These are phyloP conservation scores for Xiphophorus couchianus DNA, from an alignment of 2,113 vertebrate genomes.

Conservation along the genomic window DNA sequence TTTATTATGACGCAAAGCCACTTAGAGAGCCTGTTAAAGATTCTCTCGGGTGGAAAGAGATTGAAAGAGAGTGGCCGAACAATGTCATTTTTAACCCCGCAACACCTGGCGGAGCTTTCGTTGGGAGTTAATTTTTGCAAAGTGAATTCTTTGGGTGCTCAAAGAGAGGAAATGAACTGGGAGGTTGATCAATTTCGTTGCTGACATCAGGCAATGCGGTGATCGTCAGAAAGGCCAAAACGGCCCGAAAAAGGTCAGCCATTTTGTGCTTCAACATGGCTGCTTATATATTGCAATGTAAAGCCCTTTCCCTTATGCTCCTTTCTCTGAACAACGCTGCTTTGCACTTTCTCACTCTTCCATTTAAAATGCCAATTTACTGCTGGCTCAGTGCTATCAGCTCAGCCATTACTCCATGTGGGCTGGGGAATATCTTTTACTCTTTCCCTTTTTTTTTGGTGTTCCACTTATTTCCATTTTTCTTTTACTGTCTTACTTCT, in stretches of 20 bases:
- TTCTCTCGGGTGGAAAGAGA: constrained; percentile 23
- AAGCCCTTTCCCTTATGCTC: constrained; percentile 53
- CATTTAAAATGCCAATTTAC: constrained; percentile 81
- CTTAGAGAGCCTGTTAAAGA: constrained; percentile 35
- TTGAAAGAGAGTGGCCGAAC: constrained; percentile 5
- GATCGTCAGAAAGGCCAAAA: constrained; percentile 49
- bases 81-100: background rate
- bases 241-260: constrained; percentile 68
- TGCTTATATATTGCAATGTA: constrained; percentile 70
- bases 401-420: constrained; percentile 76
- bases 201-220: constrained; percentile 22
- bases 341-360: constrained; percentile 70
- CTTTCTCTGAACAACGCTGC: constrained; percentile 49
- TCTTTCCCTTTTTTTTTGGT: constrained; percentile 37
- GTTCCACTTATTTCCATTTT: background rate
- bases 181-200: constrained; percentile 10
- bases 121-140: constrained; percentile 8
- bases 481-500: background rate
- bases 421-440: constrained; percentile 66
- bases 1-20: constrained; percentile 45
- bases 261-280: constrained; percentile 80
- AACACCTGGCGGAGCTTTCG: background rate
- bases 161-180: constrained; percentile 14
- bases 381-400: constrained; percentile 75
- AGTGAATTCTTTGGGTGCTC: constrained; percentile 3